These are phyloP conservation scores for Eristalis arbustorum DNA, from an alignment of 2,888 invertebrate genomes.

Conservation along the genomic window DNA sequence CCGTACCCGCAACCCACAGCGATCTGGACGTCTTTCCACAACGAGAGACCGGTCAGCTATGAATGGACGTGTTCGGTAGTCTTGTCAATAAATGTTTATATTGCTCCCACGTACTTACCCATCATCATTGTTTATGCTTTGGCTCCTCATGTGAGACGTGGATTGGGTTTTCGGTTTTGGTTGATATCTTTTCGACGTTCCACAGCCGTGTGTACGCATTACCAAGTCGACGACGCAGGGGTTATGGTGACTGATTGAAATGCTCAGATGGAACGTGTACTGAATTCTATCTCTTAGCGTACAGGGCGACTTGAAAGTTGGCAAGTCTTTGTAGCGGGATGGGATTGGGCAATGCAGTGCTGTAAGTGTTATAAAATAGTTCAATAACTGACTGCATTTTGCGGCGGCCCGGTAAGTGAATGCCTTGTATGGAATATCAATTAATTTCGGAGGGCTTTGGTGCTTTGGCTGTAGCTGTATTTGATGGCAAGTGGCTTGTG, in stretches of 20 bases:
- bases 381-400: conserved; percentile 52
- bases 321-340: neutral
- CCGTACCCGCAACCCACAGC: neutral
- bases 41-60: neutral
- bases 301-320: conserved; percentile 4
- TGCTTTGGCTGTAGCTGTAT: neutral
- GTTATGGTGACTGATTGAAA: conserved; percentile 18
- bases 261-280: conserved; percentile 25
- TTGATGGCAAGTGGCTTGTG: neutral
- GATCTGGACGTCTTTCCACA: neutral
- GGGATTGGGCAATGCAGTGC: conserved; percentile 2
- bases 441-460: neutral
- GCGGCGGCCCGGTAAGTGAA: neutral
- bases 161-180: conserved; percentile 30
- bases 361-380: conserved; percentile 58
- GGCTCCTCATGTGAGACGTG: conserved; percentile 48
- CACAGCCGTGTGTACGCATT: conserved; percentile 32
- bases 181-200: conserved; percentile 18
- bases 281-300: conserved; percentile 1
- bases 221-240: conserved; percentile 31
- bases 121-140: conserved; percentile 38
- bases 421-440: conserved; percentile 27
- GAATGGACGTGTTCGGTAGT: neutral
- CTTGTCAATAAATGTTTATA: conserved; percentile 36
- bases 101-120: conserved; percentile 30